phyloP scores from a whole-genome alignment of 2,888 invertebrate genomes.

The Ashinkailepas kermadecensis region DNA sequence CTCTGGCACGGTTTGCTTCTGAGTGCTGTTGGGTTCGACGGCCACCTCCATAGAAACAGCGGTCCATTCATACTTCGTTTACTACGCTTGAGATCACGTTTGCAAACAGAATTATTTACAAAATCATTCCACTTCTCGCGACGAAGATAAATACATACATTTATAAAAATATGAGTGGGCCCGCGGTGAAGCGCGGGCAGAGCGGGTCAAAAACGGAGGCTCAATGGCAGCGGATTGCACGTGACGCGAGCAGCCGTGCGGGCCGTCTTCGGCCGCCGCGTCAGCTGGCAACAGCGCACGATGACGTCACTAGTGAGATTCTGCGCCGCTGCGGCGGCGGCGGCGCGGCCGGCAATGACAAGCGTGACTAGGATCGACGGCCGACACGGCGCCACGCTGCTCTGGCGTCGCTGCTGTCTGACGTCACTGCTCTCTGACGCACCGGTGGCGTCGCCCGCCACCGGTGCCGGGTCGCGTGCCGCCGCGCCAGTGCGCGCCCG shows the following conservation, averaged over 20 bases:
- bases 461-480: neutral
- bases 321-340: neutral
- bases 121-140: neutral
- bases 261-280: neutral
- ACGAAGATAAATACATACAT: neutral
- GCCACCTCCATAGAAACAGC: neutral
- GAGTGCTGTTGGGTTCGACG: too few species aligned
- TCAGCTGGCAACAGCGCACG: neutral
- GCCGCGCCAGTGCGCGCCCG: neutral
- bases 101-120: neutral
- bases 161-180: slow-evolving; percentile 5
- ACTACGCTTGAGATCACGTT: neutral
- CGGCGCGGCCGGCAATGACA: neutral
- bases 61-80: neutral
- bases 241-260: neutral
- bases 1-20: too few species aligned
- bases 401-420: too few species aligned
- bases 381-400: neutral
- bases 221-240: neutral
- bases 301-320: neutral
- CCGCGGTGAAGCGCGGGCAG: neutral
- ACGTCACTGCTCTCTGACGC: neutral
- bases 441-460: neutral
- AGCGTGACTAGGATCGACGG: neutral
- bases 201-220: neutral